Evolutionary conservation across 2,113 vertebrate genomes (phyloP).

Genomic region (Notechis scutatus): DNA sequence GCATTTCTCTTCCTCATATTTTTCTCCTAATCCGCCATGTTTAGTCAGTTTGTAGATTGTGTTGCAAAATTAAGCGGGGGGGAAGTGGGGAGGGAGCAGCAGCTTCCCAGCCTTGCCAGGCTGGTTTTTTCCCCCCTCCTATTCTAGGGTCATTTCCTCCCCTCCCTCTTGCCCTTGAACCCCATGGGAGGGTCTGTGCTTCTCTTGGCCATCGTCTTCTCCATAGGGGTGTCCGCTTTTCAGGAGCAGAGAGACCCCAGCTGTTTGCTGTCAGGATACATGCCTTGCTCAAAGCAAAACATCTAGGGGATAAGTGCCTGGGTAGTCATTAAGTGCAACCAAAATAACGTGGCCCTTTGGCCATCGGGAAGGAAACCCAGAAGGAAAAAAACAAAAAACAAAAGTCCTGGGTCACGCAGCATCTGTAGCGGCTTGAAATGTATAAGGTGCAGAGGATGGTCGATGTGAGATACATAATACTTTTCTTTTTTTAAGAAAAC

Average conservation of each 20-base stretch:
- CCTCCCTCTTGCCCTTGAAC: background rate
- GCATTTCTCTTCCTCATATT: background rate
- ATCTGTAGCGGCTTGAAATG: background rate
- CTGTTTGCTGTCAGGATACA: background rate
- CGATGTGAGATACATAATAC: background rate
- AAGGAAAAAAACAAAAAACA: background rate
- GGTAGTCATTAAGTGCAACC: background rate
- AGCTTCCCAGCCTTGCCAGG: background rate
- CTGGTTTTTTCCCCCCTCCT: background rate
- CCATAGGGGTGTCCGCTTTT: background rate
- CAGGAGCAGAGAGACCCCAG: background rate
- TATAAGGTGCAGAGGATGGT: background rate
- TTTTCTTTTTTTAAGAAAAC: background rate
- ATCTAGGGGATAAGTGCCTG: background rate
- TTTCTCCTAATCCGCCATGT: background rate
- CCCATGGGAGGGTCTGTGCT: background rate
- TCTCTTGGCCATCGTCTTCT: background rate
- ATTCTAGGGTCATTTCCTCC: background rate
- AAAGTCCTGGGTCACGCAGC: background rate
- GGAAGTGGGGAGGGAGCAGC: too few species aligned
- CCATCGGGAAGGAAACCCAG: constrained; percentile 16
- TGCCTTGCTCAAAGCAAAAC: background rate
- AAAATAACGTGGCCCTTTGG: background rate
- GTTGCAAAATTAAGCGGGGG: background rate
- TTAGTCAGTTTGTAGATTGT: background rate